Percentiles rank a stretch among this genome's conserved stretches.
phyloP scores from a whole-genome alignment of 1,140 invertebrate genomes.

The Apocrypta bakeri region DNA sequence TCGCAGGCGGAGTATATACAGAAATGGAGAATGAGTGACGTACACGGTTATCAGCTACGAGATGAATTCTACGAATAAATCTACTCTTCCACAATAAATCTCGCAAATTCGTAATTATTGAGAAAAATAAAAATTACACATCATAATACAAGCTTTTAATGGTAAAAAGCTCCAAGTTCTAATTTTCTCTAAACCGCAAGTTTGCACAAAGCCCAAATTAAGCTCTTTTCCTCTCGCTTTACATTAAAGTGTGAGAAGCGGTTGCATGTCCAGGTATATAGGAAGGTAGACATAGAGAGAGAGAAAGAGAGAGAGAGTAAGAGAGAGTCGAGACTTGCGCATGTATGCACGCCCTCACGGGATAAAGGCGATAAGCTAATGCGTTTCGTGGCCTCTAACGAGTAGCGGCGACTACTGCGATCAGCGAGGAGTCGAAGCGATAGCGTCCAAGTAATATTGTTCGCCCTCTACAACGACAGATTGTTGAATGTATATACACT shows the following conservation, averaged over 20 bases:
- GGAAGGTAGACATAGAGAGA: too few species aligned
- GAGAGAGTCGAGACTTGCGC: neutral
- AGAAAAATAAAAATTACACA: too few species aligned
- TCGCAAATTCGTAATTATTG: too few species aligned
- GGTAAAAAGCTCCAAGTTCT: too few species aligned
- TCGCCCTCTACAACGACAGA: neutral
- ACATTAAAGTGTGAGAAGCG: neutral
- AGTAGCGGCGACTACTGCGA: slow-evolving; percentile 31
- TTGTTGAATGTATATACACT: neutral
- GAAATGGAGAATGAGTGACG: slow-evolving; percentile 19
- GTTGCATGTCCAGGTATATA: neutral
- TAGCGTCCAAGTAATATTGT: neutral
- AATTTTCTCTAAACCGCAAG: neutral
- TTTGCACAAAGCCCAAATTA: neutral
- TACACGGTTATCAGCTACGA: neutral
- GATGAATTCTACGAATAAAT: neutral
- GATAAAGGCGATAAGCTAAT: slow-evolving; percentile 62
- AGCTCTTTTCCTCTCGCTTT: neutral
- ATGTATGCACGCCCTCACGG: neutral
- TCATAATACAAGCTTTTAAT: too few species aligned
- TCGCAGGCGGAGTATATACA: neutral
- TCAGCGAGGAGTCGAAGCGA: neutral
- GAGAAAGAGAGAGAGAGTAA: too few species aligned
- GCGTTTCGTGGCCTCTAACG: slow-evolving; percentile 63
- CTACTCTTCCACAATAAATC: neutral